Base-by-base conservation (phyloP, 2,113 vertebrate species). In the Pterophyllum scalare region DNA sequence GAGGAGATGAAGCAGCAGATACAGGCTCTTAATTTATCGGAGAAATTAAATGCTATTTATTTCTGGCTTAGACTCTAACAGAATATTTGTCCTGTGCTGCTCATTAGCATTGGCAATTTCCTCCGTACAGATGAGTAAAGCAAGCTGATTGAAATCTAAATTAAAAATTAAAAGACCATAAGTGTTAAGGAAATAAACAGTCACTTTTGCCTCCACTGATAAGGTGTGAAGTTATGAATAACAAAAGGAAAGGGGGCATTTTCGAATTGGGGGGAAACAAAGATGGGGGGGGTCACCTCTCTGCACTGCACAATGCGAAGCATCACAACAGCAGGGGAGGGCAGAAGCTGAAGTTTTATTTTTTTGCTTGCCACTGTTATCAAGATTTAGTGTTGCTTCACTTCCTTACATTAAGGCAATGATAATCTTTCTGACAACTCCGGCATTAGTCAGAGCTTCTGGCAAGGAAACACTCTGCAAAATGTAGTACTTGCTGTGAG, bases 41-140 rank as follows among this genome's bases (percentile, higher is more conserved):
- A 89, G 82, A 91, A 94, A 92, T 94, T 83, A 92, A 94, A 93
- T 43, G 74, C 85, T 87, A 84, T 95, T 94, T 94, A 92, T 90
- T 90, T 91, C 92, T 92, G 79, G 79, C 83, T 84, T 80, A 35
- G 83, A 89, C 75, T 82, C 82, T 84, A 72, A 92, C 83, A 84
- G 67, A 85, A 89, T 87, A 67, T 93, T 90, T 91, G 84, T 89
- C 80, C 80, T 87, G 77, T 87, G 83, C 64, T 54, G 84, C 91
- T 92, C 90, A 93, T 95, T 94, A 92, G 86, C 87, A 81, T 80
- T 82, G 84, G 82, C 91, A 93, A 90, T 90, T 92, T 92, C 82
- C 80, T 90, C 88, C 70, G 79, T 85, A 58, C 77, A 88, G 87
- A 93, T 75, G 87, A 87, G 91, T 43, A 85, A 90, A 86, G 88